These are phyloP conservation scores for Musca domestica DNA, from an alignment of 1,140 invertebrate genomes.

Conservation along the genomic window DNA sequence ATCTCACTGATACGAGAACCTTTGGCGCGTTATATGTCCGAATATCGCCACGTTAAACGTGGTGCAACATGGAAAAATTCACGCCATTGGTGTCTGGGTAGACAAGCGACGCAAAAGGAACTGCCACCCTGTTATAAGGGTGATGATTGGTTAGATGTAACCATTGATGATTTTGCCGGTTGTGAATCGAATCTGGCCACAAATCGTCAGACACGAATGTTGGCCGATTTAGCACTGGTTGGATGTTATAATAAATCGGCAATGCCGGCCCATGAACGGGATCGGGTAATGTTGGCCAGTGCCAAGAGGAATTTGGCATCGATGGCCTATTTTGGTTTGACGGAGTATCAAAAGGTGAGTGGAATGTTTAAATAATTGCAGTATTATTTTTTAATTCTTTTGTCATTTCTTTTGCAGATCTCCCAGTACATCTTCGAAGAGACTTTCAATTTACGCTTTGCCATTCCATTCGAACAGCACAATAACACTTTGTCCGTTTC, in stretches of 20 bases:
- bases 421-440: conserved; percentile 96
- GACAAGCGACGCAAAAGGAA: conserved; percentile 71
- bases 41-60: conserved; percentile 92
- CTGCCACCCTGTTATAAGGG: conserved; percentile 76
- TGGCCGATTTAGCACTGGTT: conserved; percentile 89
- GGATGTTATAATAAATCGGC: conserved; percentile 91
- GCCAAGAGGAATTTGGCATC: conserved; percentile 92
- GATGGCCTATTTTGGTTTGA: conserved; percentile 96
- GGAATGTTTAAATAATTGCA: background rate
- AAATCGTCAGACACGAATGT: conserved; percentile 96
- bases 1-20: conserved; percentile 93
- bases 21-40: conserved; percentile 85
- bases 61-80: conserved; percentile 96
- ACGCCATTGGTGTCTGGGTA: conserved; percentile 83
- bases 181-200: conserved; percentile 92
- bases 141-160: conserved; percentile 68
- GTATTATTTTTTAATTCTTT: conserved; percentile 54
- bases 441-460: conserved; percentile 92
- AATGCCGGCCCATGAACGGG: conserved; percentile 70
- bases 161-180: conserved; percentile 80
- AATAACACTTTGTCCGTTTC: conserved; percentile 82
- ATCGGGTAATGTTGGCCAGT: conserved; percentile 83
- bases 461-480: conserved; percentile 83
- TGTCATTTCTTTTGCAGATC: conserved; percentile 58
- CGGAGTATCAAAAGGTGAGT: conserved; percentile 85